A percentile compares a stretch with the other conserved stretches of the same genome.
Evolutionary conservation across 2,888 invertebrate genomes (phyloP).

Genomic region (Pyrrhosoma nymphula): DNA sequence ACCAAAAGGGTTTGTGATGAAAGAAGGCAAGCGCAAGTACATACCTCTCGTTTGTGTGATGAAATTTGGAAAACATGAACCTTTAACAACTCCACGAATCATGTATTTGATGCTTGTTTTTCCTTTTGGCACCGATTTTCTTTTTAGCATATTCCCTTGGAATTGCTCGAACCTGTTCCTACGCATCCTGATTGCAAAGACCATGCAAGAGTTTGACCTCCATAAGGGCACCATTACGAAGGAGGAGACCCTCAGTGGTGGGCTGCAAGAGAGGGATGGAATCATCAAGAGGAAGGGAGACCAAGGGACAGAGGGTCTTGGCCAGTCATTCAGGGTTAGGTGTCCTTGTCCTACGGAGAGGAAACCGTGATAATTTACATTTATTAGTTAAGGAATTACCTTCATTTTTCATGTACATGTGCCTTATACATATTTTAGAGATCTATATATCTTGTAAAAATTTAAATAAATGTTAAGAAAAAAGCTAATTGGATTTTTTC

Average conservation of each 20-base stretch:
- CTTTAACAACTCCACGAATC: background rate
- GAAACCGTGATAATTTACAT: slow-evolving; percentile 60
- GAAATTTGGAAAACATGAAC: background rate
- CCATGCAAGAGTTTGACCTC: slow-evolving; percentile 67
- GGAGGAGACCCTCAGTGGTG: slow-evolving; percentile 5
- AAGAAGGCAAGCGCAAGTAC: slow-evolving; percentile 18
- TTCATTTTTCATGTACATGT: slow-evolving; percentile 63
- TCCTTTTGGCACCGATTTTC: slow-evolving; percentile 21
- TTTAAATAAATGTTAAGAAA: slow-evolving; percentile 23
- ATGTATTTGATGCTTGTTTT: background rate
- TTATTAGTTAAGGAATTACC: slow-evolving; percentile 48
- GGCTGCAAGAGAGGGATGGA: slow-evolving; percentile 42
- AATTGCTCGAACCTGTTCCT: slow-evolving; percentile 84
- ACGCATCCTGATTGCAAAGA: slow-evolving; percentile 74
- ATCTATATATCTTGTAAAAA: slow-evolving; percentile 40
- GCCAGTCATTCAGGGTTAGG: slow-evolving; percentile 61
- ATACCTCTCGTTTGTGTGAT: background rate
- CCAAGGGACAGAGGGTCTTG: slow-evolving; percentile 57
- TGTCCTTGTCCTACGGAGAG: slow-evolving; percentile 58
- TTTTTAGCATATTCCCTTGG: slow-evolving; percentile 87
- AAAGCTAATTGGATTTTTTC: background rate
- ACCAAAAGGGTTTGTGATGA: background rate
- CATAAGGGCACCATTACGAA: slow-evolving; percentile 34
- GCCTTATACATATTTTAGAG: slow-evolving; percentile 57
- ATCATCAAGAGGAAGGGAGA: slow-evolving; percentile 48